Percentiles rank a stretch among this genome's conserved stretches.
These are phyloP conservation scores for Epinotia demarniana DNA, from an alignment of 2,888 invertebrate genomes.

Conservation along the genomic window DNA sequence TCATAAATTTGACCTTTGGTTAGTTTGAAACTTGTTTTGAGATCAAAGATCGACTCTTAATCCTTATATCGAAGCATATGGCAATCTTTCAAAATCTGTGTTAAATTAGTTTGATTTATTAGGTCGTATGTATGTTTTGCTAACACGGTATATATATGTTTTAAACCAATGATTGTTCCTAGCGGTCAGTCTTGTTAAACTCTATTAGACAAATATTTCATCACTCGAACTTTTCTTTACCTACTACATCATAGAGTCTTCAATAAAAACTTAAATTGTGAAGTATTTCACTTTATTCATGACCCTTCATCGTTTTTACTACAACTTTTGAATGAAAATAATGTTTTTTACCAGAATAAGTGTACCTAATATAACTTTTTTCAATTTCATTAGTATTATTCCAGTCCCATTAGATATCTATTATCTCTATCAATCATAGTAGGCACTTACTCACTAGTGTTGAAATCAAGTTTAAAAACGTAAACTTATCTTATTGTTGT, in stretches of 20 bases:
- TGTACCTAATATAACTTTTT: too few relatives aligned
- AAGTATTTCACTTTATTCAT: neutral
- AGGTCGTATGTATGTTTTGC: too few relatives aligned
- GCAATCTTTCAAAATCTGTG: too few relatives aligned
- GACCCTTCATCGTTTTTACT: too few relatives aligned
- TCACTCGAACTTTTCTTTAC: neutral
- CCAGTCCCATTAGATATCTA: neutral
- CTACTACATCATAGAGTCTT: neutral
- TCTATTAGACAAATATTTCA: neutral
- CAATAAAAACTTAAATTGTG: too few relatives aligned
- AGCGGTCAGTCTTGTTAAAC: neutral
- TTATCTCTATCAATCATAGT: neutral
- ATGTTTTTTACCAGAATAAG: too few relatives aligned
- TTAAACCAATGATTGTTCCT: neutral
- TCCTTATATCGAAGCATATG: too few relatives aligned
- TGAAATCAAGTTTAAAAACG: neutral
- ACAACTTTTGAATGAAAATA: too few relatives aligned
- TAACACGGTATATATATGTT: too few relatives aligned
- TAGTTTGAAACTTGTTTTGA: constrained; percentile 12
- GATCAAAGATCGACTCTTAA: too few relatives aligned
- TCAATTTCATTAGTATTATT: neutral
- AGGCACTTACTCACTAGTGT: neutral
- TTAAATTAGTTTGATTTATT: too few relatives aligned
- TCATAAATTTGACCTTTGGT: constrained; percentile 21
- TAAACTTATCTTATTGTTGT: constrained; percentile 4